A percentile compares a stretch with the other conserved stretches of the same genome.
Evolutionary conservation across 2,797 vertebrate species (phyloP).

Genomic region (Phylloscopus collybita): DNA sequence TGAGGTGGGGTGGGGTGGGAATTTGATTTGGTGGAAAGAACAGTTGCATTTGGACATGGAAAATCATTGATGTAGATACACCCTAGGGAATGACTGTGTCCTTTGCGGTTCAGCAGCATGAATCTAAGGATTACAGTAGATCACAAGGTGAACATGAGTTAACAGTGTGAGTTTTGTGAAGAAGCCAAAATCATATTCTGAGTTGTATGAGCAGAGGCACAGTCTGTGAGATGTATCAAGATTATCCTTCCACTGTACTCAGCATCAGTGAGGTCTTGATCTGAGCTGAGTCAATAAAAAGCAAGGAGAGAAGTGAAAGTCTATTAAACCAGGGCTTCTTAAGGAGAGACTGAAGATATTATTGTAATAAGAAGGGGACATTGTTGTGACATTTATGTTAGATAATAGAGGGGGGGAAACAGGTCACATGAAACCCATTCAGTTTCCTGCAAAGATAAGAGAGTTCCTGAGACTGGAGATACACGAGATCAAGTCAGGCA

Average conservation of each 20-base stretch:
- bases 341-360: neutral
- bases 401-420: neutral
- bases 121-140: neutral
- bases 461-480: neutral
- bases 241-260: neutral
- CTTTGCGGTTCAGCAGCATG: neutral
- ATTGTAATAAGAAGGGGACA: neutral
- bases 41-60: neutral
- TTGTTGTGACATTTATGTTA: neutral
- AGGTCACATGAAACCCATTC: neutral
- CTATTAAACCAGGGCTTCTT: neutral
- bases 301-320: neutral
- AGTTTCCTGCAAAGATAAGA: neutral
- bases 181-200: neutral
- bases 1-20: fast-evolving
- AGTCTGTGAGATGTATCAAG: neutral
- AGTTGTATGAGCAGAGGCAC: neutral
- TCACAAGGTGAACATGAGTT: constrained; percentile 7
- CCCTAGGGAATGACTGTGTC: neutral
- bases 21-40: neutral
- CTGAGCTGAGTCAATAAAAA: neutral
- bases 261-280: neutral
- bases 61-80: neutral
- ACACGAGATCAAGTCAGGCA: neutral
- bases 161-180: neutral